Conservation (phyloP, 2,113 vertebrate genomes). For the Mustelus asterias region DNA sequence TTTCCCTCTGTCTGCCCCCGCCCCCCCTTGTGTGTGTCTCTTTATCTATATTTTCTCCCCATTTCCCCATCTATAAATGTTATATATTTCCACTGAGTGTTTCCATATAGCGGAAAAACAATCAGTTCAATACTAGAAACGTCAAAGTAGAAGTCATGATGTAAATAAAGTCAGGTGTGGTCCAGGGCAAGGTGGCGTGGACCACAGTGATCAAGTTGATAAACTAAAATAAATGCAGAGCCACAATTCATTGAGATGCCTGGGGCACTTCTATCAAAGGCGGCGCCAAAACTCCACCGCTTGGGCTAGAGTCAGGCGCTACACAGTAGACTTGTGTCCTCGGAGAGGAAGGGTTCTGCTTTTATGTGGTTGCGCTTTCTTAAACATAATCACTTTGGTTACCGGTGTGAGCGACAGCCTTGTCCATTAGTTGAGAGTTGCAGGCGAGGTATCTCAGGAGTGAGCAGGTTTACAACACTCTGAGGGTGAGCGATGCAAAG, state of each 20-base stretch:
- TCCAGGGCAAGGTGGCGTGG: not conserved
- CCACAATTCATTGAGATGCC: slow-evolving; percentile 13
- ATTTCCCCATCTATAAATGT: not conserved
- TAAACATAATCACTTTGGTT: not conserved
- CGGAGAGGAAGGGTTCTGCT: not conserved
- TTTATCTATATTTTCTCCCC: not conserved
- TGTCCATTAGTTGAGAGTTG: not conserved
- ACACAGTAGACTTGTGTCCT: not conserved
- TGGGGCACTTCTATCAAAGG: not conserved
- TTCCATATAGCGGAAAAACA: not conserved
- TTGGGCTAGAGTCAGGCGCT: not conserved
- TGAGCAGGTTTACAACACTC: not conserved
- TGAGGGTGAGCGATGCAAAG: not conserved
- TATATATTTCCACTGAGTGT: not conserved
- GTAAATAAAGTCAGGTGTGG: not conserved
- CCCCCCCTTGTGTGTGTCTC: not conserved
- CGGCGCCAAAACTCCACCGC: no score
- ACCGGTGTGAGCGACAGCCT: not conserved
- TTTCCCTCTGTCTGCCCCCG: not conserved
- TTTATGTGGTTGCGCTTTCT: not conserved
- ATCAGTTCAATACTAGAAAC: not conserved
- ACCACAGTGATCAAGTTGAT: not conserved
- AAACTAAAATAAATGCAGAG: not conserved
- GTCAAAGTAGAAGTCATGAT: not conserved
- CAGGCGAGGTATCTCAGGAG: not conserved